phyloP scores from a whole-genome alignment of 2,888 invertebrate genomes.

The Epiblema foenella region DNA sequence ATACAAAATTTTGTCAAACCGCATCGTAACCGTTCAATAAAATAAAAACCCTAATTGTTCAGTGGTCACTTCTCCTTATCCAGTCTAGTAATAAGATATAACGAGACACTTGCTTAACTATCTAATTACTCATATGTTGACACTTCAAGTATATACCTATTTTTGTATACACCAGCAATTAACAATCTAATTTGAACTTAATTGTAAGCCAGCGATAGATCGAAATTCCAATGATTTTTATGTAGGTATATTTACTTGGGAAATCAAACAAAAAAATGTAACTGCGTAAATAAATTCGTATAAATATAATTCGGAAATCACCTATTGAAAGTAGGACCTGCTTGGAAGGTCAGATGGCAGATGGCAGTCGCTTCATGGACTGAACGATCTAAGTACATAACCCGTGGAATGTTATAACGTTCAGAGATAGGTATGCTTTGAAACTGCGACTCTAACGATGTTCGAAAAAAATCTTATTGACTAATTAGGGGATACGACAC shows the following conservation, averaged over 20 bases:
- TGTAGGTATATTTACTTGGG: neutral
- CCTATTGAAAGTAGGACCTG: too few species aligned
- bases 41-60: neutral
- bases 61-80: constrained; percentile 9
- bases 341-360: too few species aligned
- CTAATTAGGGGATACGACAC: too few species aligned
- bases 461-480: too few species aligned
- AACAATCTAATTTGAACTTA: constrained; percentile 1
- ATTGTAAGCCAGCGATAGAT: neutral
- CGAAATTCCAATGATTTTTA: neutral
- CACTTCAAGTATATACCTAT: constrained; percentile 29
- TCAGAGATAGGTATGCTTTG: too few species aligned
- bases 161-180: neutral
- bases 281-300: neutral
- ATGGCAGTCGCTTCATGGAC: too few species aligned
- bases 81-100: constrained; percentile 23
- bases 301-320: neutral
- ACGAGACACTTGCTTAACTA: constrained; percentile 6
- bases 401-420: too few species aligned
- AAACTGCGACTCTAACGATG: too few species aligned
- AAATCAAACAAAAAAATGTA: neutral
- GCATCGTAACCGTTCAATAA: neutral
- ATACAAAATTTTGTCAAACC: constrained; percentile 37
- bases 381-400: too few species aligned
- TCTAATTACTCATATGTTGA: constrained; percentile 15